These are phyloP conservation scores for Chlorodrepanis virens DNA, from an alignment of 2,113 vertebrate species.

Conservation along the genomic window DNA sequence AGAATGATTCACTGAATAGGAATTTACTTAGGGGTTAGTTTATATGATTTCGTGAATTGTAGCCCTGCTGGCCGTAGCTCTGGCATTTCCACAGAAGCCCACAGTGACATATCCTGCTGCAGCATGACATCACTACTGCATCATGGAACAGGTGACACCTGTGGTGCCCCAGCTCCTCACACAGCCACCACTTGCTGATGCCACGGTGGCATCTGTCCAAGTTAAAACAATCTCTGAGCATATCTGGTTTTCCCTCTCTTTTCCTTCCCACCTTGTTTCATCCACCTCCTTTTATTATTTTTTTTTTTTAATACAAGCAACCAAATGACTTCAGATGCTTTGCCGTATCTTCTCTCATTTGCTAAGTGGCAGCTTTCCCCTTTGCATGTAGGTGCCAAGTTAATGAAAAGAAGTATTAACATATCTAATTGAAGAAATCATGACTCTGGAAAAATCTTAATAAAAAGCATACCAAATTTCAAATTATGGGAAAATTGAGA, in stretches of 20 bases:
- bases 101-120: not conserved
- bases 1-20: not conserved
- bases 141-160: not conserved
- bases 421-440: not conserved
- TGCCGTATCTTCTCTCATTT: not conserved
- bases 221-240: not conserved
- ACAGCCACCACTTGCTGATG: not conserved
- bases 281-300: fast-evolving
- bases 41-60: not conserved
- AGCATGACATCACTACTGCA: not conserved
- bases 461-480: not conserved
- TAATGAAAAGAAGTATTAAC: not conserved
- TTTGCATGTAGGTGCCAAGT: not conserved
- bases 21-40: not conserved
- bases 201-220: not conserved
- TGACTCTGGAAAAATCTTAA: not conserved
- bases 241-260: not conserved
- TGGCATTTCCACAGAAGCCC: not conserved
- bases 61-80: not conserved
- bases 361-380: not conserved
- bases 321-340: not conserved
- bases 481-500: not conserved
- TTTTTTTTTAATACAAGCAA: not conserved
- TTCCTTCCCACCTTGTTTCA: not conserved
- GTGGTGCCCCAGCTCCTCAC: not conserved